Conservation (phyloP, 2,888 invertebrate species). For the Amiota minor region DNA sequence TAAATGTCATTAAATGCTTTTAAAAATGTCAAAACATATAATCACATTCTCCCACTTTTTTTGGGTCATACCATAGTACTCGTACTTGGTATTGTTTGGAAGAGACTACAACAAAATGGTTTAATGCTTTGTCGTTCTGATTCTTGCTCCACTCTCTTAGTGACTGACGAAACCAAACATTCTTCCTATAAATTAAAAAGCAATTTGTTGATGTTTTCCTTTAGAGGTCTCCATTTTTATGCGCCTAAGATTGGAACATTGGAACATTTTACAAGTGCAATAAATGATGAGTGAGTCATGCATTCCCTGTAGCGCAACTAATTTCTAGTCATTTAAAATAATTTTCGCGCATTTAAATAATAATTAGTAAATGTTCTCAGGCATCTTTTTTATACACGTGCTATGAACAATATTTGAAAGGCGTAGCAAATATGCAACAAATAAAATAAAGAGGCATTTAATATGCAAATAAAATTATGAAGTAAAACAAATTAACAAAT, state of each 20-base stretch:
- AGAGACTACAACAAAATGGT: neutral
- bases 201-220: slow-evolving; percentile 49
- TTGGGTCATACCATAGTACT: slow-evolving; percentile 13
- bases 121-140: neutral
- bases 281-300: slow-evolving; percentile 33
- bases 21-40: slow-evolving; percentile 52
- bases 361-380: slow-evolving; percentile 43
- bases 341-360: slow-evolving; percentile 56
- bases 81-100: neutral
- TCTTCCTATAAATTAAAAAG: slow-evolving; percentile 57
- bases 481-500: slow-evolving; percentile 31
- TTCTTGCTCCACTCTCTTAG: too few species aligned
- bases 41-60: slow-evolving; percentile 26
- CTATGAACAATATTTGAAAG: neutral
- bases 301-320: slow-evolving; percentile 20
- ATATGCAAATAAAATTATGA: slow-evolving; percentile 54
- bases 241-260: neutral
- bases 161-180: too few species aligned
- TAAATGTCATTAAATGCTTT: slow-evolving; percentile 38
- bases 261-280: slow-evolving; percentile 21
- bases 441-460: slow-evolving; percentile 49
- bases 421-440: slow-evolving; percentile 7
- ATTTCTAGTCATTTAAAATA: slow-evolving; percentile 46
- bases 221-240: slow-evolving; percentile 11
- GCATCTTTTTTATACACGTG: slow-evolving; percentile 27